Base-by-base conservation (phyloP, 1,140 invertebrate species). In the Bombus confusus region DNA sequence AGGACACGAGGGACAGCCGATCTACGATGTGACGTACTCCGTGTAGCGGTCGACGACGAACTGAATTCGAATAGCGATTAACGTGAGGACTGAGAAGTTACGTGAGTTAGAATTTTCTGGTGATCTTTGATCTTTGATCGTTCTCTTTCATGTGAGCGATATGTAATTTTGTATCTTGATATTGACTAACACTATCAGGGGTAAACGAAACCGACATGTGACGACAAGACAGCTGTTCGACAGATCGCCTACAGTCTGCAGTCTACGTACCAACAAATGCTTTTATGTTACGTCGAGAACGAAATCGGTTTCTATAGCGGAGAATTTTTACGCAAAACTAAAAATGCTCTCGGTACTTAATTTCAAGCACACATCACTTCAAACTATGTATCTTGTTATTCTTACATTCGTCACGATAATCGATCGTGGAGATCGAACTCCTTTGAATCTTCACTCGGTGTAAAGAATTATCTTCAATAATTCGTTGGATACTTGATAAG, bases 61-160 rank as follows among this genome's bases (percentile, higher is more conserved):
- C 88, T 92, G 88, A 91, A 71, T 77, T 72, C 83, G 47, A 74
- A 80, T 71, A 18, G 62, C 18, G 66, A 82, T 31, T 47, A 59
- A 47, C 71, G 41, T 34, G 34, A 59, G 9, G 28, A 52, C 18
- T 52, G 18, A 52, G 6, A 22, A 10, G 68, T 84, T 73, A 72
- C 66, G 69, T 82, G 71, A 75, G 52, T 34, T 73, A 52, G 22
- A 18, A 68, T 28, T 64, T 37, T 71, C 25, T 59, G 66, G 75
- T 25, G 34, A 92, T 89, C 89, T 91, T 90, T 90, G 90, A 90
- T 86, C 92, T 92, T 91, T 91, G 90, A 77, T 75, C 91, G 71
- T 76, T 59, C 10, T 68, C 57, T 86, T 80, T 37, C 31, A 3
- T 18, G n/a, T 34, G 52, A 43, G 41, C 9, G 10, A 41, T 52